phyloP scores from a whole-genome alignment of 2,113 vertebrate species.

The Tichodroma muraria region DNA sequence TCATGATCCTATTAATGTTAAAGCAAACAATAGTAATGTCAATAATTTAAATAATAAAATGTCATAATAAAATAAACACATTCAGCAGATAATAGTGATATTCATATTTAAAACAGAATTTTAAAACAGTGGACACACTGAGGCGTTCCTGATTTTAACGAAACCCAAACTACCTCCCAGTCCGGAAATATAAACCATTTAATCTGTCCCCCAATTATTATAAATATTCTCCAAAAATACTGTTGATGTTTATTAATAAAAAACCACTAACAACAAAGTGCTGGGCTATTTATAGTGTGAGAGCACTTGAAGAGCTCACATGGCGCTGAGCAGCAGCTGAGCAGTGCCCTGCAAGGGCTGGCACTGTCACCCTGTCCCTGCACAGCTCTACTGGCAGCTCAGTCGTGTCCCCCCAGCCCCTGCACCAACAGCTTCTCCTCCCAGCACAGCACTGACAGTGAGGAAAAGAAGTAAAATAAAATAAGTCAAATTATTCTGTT shows the following conservation, averaged over 20 bases:
- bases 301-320: not conserved
- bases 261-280: not conserved
- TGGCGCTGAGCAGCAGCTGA: not conserved
- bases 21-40: not conserved
- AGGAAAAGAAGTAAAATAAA: not conserved
- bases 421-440: not conserved
- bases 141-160: not conserved
- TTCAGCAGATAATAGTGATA: not conserved
- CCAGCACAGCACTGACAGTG: not conserved
- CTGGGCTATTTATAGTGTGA: not conserved
- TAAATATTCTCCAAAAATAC: not conserved
- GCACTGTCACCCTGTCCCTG: not conserved
- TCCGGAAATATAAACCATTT: not conserved
- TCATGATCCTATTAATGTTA: not conserved
- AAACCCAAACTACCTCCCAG: not conserved
- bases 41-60: not conserved
- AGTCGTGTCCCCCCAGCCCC: not conserved
- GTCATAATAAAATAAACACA: not conserved
- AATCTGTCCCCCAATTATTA: not conserved
- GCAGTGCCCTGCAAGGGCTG: not conserved
- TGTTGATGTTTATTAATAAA: not conserved
- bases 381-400: not conserved
- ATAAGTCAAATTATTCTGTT: not conserved
- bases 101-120: not conserved
- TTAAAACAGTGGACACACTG: not conserved